Evolutionary conservation across 2,888 invertebrate species (phyloP), one percentile per base, ranked within the genome.

Genomic region (Rapana venosa): DNA sequence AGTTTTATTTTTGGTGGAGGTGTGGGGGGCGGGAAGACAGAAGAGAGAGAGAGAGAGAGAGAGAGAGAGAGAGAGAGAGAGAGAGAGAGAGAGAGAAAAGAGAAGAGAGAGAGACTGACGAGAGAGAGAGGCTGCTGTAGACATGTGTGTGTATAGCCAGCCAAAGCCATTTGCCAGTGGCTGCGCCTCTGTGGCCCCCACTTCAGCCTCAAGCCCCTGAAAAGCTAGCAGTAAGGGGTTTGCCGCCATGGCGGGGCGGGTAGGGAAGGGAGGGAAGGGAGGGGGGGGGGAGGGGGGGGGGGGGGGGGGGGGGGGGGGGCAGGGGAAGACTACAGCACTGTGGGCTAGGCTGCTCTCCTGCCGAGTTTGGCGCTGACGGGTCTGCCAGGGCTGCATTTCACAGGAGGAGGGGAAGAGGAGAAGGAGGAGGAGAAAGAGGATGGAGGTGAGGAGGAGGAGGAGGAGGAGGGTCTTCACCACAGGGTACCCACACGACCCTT

Each of bases 311-410:
- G 20, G 30, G 20, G 74, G 20, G 74, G 30, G n/a, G 15, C 30
- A 30, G 32, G 11, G 13, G 32, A 15, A 32, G 77, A 77, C 77
- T 77, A 77, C 20, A 77, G 26, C 77, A 77, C 32, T 77, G 32
- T 35, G 77, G n/a, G n/a, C n/a, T 77, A 32, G n/a, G 77, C 61
- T 61, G 6, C 32, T 47, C 32, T 35, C 77, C 77, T 77, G 77
- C 77, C 77, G 77, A 26, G 77, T 30, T 77, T 77, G 77, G 77
- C 77, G 77, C 77, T 77, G 77, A 77, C 77, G 77, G 32, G 77
- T 77, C 77, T 77, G 32, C 32, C 32, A 77, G 30, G 77, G 77
- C 70, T 74, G 70, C 70, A 74, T 74, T 74, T 74, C 70, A 74
- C 77, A 77, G 32, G 32, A 30, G 77, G 77, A 32, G 32, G 17